Evolutionary conservation across 2,888 invertebrate genomes (phyloP).

Genomic region (Drosophila borealis): DNA sequence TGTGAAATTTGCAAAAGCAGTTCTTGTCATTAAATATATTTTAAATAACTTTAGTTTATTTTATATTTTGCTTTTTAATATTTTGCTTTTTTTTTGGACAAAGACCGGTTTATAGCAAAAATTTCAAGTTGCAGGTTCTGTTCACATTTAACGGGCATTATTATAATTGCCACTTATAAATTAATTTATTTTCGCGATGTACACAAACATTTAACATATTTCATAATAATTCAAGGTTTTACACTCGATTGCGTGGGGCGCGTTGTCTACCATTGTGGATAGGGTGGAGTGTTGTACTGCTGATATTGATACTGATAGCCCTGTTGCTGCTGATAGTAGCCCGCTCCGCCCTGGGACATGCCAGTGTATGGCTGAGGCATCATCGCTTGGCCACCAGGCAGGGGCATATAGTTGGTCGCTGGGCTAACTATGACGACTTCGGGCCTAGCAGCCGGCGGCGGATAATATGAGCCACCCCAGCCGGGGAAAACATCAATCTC

Average conservation of each 20-base stretch:
- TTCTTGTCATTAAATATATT: too few relatives aligned
- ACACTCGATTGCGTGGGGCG: not conserved
- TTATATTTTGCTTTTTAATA: too few relatives aligned
- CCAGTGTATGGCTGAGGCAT: slow-evolving; percentile 61
- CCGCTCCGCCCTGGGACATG: slow-evolving; percentile 41
- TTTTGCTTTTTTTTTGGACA: too few relatives aligned
- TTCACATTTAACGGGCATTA: too few relatives aligned
- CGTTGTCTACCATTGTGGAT: slow-evolving; percentile 49
- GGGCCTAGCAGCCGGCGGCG: slow-evolving; percentile 64
- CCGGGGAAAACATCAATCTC: slow-evolving; percentile 78
- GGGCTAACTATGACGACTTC: slow-evolving; percentile 69
- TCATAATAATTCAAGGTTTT: slow-evolving; percentile 1
- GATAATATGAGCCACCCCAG: slow-evolving; percentile 72
- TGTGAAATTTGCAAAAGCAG: too few relatives aligned
- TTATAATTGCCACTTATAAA: slow-evolving; percentile 26
- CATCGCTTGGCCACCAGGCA: slow-evolving; percentile 46
- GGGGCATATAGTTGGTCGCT: slow-evolving; percentile 52
- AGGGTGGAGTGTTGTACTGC: slow-evolving; percentile 55
- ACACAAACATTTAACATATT: slow-evolving; percentile 19
- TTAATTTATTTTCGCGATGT: slow-evolving; percentile 23
- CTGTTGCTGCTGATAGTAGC: slow-evolving; percentile 70
- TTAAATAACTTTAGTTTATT: too few relatives aligned
- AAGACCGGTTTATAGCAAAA: too few relatives aligned
- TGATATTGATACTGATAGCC: slow-evolving; percentile 65
- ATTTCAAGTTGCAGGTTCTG: too few relatives aligned